Evolutionary conservation across 2,888 invertebrate genomes (phyloP).

Genomic region (Pardosa pseudoannulata): DNA sequence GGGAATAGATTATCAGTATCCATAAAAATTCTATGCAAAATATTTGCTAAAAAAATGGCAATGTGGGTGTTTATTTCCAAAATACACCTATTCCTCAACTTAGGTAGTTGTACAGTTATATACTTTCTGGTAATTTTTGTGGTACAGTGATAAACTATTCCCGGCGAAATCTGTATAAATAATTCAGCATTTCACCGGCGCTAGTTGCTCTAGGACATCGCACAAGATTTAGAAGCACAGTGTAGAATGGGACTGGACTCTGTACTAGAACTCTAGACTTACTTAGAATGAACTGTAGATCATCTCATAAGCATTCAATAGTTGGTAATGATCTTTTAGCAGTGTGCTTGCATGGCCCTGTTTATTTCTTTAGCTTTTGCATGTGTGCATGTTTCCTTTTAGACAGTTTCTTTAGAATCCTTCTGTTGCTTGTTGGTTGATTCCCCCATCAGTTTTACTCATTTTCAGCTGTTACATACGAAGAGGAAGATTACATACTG

Average conservation of each 20-base stretch:
- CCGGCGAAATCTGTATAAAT: neutral
- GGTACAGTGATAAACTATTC: neutral
- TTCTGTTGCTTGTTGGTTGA: conserved; percentile 65
- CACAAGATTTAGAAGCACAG: conserved; percentile 29
- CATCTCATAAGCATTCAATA: conserved; percentile 43
- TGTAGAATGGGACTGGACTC: conserved; percentile 66
- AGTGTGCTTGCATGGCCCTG: conserved; percentile 65
- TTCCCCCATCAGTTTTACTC: conserved; percentile 21
- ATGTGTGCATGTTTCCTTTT: conserved; percentile 46
- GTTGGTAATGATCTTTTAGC: conserved; percentile 57
- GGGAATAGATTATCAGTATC: neutral
- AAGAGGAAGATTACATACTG: too few species aligned
- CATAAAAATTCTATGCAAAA: too few species aligned
- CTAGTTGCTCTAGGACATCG: neutral
- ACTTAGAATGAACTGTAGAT: conserved; percentile 46
- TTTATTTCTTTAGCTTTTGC: conserved; percentile 46
- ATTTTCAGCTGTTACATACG: conserved; percentile 44
- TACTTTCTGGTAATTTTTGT: neutral
- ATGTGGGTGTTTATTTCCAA: too few species aligned
- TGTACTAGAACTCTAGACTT: conserved; percentile 61
- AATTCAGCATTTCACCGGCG: neutral
- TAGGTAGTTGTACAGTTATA: too few species aligned
- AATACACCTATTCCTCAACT: too few species aligned
- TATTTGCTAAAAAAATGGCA: too few species aligned
- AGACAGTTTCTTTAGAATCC: conserved; percentile 25